phyloP scores from a whole-genome alignment of 2,888 invertebrate species.

The Mactromeris polynyma region DNA sequence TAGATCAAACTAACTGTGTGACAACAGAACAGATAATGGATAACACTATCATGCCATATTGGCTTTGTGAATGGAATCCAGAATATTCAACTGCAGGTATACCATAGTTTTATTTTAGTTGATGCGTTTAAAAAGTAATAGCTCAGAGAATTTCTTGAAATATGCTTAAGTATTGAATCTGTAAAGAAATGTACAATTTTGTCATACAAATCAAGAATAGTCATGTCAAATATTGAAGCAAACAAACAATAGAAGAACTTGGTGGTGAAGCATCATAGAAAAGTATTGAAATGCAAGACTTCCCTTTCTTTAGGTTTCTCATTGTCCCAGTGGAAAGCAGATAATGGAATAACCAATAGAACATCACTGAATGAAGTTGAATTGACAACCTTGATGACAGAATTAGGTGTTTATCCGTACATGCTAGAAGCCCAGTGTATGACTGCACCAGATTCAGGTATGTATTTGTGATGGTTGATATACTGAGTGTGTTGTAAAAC shows the following conservation, averaged over 20 bases:
- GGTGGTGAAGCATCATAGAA: too few species aligned
- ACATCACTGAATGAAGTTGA: slow-evolving; percentile 18
- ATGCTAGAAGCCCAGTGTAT: neutral
- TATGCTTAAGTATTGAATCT: too few species aligned
- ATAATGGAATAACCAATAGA: neutral
- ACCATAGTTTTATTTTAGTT: neutral
- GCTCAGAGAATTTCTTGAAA: neutral
- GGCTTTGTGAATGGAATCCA: slow-evolving; percentile 34
- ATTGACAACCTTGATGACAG: slow-evolving; percentile 50
- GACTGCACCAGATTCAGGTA: neutral
- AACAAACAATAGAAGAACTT: too few species aligned
- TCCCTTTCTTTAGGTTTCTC: slow-evolving; percentile 8
- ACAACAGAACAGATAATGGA: slow-evolving; percentile 8
- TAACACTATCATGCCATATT: slow-evolving; percentile 27
- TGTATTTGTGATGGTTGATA: too few species aligned
- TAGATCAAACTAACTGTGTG: slow-evolving; percentile 42
- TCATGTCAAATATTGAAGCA: too few species aligned
- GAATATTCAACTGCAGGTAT: slow-evolving; percentile 34
- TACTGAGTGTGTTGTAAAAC: too few species aligned
- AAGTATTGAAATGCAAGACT: neutral
- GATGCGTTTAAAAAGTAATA: too few species aligned
- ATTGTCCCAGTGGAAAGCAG: slow-evolving; percentile 13
- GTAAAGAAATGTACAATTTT: too few species aligned
- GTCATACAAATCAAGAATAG: too few species aligned
- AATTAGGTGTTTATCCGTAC: slow-evolving; percentile 55